These are phyloP conservation scores for Tokudaia muenninki DNA, from an alignment of 2,797 vertebrate species.

Conservation along the genomic window DNA sequence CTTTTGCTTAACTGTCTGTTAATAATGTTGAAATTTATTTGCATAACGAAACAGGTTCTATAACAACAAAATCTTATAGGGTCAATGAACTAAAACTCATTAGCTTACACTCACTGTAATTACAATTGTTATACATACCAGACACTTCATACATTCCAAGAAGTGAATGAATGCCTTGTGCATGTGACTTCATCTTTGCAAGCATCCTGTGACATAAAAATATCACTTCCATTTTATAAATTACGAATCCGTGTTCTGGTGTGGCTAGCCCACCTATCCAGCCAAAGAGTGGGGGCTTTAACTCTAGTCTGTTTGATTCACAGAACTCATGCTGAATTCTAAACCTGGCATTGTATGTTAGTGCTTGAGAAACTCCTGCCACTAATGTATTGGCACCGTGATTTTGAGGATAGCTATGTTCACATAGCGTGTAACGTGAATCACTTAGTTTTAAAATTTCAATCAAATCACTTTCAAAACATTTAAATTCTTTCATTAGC, in stretches of 20 bases:
- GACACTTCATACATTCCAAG: not conserved
- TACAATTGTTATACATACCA: not conserved
- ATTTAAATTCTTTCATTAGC: not conserved
- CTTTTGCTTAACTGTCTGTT: not conserved
- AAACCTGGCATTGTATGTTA: not conserved
- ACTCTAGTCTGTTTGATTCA: not conserved
- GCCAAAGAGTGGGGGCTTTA: not conserved
- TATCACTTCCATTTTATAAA: not conserved
- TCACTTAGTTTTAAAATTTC: conserved; percentile 45
- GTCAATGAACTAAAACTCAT: not conserved
- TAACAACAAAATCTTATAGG: not conserved
- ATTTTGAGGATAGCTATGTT: not conserved
- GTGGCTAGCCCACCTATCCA: not conserved
- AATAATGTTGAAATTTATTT: conserved; percentile 27
- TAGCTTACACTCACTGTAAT: not conserved
- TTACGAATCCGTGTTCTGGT: not conserved
- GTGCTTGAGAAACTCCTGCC: not conserved
- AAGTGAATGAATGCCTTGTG: not conserved
- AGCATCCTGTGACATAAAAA: not conserved
- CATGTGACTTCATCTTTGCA: not conserved
- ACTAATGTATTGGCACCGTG: not conserved
- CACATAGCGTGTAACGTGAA: not conserved
- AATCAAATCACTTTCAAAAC: conserved; percentile 28
- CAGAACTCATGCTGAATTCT: not conserved
- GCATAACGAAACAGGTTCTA: not conserved